phyloP scores from a whole-genome alignment of 2,797 vertebrate genomes.

The Chaunax sp. region DNA sequence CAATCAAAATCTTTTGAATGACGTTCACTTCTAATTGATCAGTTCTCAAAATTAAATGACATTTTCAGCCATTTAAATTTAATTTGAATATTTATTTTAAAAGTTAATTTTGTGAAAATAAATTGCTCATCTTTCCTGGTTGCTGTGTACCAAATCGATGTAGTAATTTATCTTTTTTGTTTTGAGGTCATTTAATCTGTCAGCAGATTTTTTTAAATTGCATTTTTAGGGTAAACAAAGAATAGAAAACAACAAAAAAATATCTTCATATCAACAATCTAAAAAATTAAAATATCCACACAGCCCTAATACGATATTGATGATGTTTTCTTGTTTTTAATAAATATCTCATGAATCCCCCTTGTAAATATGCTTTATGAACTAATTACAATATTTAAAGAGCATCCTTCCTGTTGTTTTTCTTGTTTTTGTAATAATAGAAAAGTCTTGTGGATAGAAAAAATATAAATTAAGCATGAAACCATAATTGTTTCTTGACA shows the following conservation, averaged over 20 bases:
- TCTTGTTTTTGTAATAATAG: background rate
- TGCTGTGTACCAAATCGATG: too few relatives aligned
- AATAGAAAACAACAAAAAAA: too few relatives aligned
- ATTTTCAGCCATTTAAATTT: background rate
- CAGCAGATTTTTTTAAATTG: background rate
- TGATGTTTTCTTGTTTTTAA: background rate
- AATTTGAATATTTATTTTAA: background rate
- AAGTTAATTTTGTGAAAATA: background rate
- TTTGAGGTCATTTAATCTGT: background rate
- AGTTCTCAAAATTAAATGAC: background rate
- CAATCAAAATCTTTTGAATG: background rate
- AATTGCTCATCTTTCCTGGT: too few relatives aligned
- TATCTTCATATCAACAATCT: background rate
- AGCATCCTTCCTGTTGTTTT: background rate
- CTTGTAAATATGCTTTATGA: background rate
- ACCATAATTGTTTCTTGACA: background rate
- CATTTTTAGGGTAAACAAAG: background rate
- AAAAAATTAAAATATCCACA: background rate
- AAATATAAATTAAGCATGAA: background rate
- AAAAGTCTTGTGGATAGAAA: background rate
- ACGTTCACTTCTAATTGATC: background rate
- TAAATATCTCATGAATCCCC: background rate
- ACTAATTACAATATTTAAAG: background rate
- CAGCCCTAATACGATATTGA: background rate
- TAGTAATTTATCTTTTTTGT: background rate